Percentiles rank a stretch among this genome's conserved stretches.
These are phyloP conservation scores for Stenoptilia bipunctidactyla DNA, from an alignment of 2,888 invertebrate species.

Conservation along the genomic window DNA sequence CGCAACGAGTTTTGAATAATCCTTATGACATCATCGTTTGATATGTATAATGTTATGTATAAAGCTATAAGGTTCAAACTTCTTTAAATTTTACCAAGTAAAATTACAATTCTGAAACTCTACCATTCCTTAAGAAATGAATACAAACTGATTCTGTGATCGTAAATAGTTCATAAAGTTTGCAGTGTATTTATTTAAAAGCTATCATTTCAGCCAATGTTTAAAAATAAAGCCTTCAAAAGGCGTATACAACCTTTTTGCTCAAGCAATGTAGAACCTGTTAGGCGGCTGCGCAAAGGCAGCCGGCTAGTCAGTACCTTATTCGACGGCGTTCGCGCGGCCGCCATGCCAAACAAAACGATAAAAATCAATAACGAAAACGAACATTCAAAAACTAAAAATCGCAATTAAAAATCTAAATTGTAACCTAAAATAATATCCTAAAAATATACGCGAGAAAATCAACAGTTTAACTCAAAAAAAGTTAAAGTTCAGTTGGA, in stretches of 20 bases:
- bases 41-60: constrained; percentile 8
- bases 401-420: constrained; percentile 5
- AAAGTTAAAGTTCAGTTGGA: constrained; percentile 20
- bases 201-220: constrained; percentile 21
- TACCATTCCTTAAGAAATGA: too few relatives aligned
- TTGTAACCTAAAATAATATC: constrained; percentile 23
- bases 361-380: constrained; percentile 42
- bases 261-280: constrained; percentile 9
- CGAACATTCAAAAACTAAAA: constrained; percentile 30
- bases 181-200: constrained; percentile 7
- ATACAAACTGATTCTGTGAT: too few relatives aligned
- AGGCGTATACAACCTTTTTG: constrained; percentile 31
- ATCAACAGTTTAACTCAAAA: constrained; percentile 11
- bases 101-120: background rate
- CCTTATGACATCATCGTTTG: constrained; percentile 39
- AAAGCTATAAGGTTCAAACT: background rate
- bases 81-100: background rate
- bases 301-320: constrained; percentile 31
- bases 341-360: constrained; percentile 58
- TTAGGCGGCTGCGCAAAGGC: constrained; percentile 24
- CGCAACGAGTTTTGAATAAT: constrained; percentile 26
- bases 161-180: background rate
- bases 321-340: constrained; percentile 52
- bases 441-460: constrained; percentile 4
- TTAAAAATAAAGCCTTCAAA: constrained; percentile 14